A percentile compares a stretch with the other conserved stretches of the same genome.
Evolutionary conservation across 2,888 invertebrate species (phyloP).

Genomic region (Ophonus ardosiacus): DNA sequence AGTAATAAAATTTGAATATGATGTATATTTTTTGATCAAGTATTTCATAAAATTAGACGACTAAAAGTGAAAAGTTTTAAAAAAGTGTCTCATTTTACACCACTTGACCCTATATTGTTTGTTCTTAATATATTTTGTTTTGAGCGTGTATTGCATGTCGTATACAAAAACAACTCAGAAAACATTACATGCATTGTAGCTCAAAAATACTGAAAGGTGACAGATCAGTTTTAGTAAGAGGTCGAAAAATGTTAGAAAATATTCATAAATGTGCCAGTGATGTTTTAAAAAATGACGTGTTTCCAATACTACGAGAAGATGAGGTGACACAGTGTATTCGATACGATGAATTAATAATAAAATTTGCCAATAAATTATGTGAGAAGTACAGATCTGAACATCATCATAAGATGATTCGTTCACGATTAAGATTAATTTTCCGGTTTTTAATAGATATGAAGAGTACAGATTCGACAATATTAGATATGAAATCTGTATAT

Average conservation of each 20-base stretch:
- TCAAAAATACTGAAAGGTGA: constrained; percentile 62
- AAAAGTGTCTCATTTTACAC: too few relatives aligned
- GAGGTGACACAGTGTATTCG: constrained; percentile 52
- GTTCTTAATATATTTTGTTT: too few relatives aligned
- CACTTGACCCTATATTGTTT: too few relatives aligned
- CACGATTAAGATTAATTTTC: constrained; percentile 64
- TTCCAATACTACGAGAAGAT: constrained; percentile 66
- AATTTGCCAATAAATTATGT: constrained; percentile 60
- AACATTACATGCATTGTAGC: too few relatives aligned
- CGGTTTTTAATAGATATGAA: constrained; percentile 63
- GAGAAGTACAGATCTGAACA: constrained; percentile 18
- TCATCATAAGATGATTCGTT: constrained; percentile 60
- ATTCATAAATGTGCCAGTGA: constrained; percentile 64
- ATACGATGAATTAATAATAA: constrained; percentile 54
- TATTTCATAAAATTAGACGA: too few relatives aligned
- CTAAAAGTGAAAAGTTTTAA: too few relatives aligned
- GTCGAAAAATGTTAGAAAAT: constrained; percentile 64
- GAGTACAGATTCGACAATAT: constrained; percentile 34
- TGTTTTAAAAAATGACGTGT: constrained; percentile 59
- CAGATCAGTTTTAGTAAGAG: constrained; percentile 62
- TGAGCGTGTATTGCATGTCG: too few relatives aligned
- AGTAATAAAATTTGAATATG: too few relatives aligned
- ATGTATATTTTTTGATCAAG: too few relatives aligned
- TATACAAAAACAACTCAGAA: too few relatives aligned
- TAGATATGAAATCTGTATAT: constrained; percentile 3